Evolutionary conservation across 2,113 vertebrate genomes (phyloP), one percentile per base, ranked within the genome.

Genomic region (Salvator merianae): DNA sequence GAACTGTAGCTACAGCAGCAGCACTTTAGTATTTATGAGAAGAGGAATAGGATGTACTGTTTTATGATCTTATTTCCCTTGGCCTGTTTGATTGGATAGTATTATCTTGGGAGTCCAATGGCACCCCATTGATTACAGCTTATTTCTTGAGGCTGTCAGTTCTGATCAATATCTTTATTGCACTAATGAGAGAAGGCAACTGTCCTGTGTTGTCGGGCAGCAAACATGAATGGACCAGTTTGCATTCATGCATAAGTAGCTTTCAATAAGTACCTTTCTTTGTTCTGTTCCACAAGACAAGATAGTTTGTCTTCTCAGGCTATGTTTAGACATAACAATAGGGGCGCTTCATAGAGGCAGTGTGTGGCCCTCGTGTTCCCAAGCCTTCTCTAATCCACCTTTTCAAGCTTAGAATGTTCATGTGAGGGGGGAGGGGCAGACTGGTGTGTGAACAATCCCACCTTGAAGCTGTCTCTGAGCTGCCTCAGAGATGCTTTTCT

Each of bases 81-180:
- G 86, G 84, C 89, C 85, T 87, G 77, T 92, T 93, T 93, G 90
- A 93, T 93, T 88, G 88, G 93, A 89, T 91, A 86, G 90, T 88
- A 92, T 94, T 93, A 82, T 93, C 89, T 93, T 80, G 77, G 89
- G 87, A 85, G 84, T 92, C 0, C 0, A 89, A 75, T 90, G 86
- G 88, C 84, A 83, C 83, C n/a, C 90, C 87, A 79, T 88, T 77
- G 88, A 87, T 93, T 94, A 83, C 74, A 87, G n/a, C 83, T 90
- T 62, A 28, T 70, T 92, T 86, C 62, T 22, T 65, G 77, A 71
- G 62, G 79, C 70, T 5, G 0, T 87, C 79, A 88, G 69, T 71
- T 72, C 86, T 87, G 65, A 84, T 90, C 86, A 85, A 79, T 87
- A 59, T 24, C 62, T 24, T 70, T 65, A 4, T 30, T 87, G 81